Percentiles rank a stretch among this genome's conserved stretches.
phyloP scores from a whole-genome alignment of 1,140 invertebrate species.

The Ceratosolen solmsi region DNA sequence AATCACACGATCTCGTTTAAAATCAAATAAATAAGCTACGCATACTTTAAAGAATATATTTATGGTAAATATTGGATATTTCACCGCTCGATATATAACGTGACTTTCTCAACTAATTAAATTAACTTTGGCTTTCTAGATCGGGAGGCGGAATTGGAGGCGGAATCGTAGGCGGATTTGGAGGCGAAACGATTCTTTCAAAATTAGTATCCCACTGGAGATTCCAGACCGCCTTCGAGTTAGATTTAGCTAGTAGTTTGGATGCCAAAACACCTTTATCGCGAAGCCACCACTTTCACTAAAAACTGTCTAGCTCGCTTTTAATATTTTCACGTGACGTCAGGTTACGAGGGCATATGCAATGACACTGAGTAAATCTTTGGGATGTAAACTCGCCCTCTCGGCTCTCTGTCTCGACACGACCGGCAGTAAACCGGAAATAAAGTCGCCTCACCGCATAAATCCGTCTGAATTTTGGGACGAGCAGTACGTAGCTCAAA shows the following conservation, averaged over 20 bases:
- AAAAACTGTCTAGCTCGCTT: neutral
- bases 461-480: conserved; percentile 60
- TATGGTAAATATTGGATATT: too few relatives aligned
- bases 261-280: neutral
- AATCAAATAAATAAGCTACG: too few relatives aligned
- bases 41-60: too few relatives aligned
- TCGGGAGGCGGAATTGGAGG: too few relatives aligned
- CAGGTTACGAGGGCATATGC: conserved; percentile 54
- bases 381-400: conserved; percentile 57
- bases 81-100: too few relatives aligned
- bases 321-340: conserved; percentile 50
- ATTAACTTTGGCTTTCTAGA: too few relatives aligned
- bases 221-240: neutral
- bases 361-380: conserved; percentile 58
- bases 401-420: conserved; percentile 45
- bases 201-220: neutral
- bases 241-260: neutral
- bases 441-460: conserved; percentile 58
- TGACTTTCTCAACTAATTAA: too few relatives aligned
- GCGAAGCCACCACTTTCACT: neutral
- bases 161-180: too few relatives aligned
- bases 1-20: too few relatives aligned
- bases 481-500: conserved; percentile 53
- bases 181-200: neutral
- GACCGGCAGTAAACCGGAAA: conserved; percentile 60